These are phyloP conservation scores for pig (Sus scrofa) DNA, from an alignment of 2,113 vertebrate genomes.

Conservation along the genomic window DNA sequence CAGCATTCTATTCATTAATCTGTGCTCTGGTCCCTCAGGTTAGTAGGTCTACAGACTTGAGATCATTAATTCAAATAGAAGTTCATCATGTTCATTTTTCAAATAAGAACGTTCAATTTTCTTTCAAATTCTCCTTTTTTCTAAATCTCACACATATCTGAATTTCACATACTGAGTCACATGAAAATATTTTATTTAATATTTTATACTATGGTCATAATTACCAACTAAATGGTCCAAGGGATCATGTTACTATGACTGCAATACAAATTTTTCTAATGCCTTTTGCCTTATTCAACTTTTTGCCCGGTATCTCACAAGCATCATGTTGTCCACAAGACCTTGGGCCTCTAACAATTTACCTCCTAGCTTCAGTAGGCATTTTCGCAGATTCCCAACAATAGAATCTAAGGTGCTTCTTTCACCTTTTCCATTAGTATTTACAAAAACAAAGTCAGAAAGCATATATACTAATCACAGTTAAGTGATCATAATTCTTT, in stretches of 20 bases:
- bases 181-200: conserved; percentile 52
- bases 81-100: not conserved
- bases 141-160: conserved; percentile 14
- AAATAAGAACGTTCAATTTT: conserved; percentile 13
- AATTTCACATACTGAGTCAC: not conserved
- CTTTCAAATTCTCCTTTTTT: not conserved
- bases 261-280: not conserved
- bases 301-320: not conserved
- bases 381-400: conserved; percentile 44
- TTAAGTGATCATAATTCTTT: conserved; percentile 49
- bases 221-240: not conserved
- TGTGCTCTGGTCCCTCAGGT: conserved; percentile 8
- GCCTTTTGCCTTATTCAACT: not conserved
- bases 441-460: conserved; percentile 45
- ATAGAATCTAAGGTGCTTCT: not conserved
- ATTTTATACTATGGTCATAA: conserved; percentile 5
- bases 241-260: not conserved
- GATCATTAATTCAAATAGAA: conserved; percentile 34
- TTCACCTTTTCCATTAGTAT: not conserved
- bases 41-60: not conserved
- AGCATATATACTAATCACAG: conserved; percentile 34
- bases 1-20: not conserved
- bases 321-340: not conserved
- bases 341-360: not conserved
- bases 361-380: not conserved